Evolutionary conservation across 1,140 invertebrate species (phyloP).

Genomic region (Tetramorium simillimum): DNA sequence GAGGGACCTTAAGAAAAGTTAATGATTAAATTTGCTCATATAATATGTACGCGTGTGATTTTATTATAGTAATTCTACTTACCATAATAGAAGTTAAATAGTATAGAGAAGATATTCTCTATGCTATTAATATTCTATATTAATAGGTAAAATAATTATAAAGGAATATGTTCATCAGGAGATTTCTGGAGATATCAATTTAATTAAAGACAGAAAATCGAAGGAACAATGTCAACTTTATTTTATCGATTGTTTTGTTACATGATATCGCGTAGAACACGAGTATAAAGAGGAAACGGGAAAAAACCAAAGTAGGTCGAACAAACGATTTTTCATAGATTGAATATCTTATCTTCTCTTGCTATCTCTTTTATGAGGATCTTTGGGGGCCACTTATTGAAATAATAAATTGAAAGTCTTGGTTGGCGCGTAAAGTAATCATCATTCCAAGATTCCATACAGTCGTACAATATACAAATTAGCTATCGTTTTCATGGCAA

Average conservation of each 20-base stretch:
- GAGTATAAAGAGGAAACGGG: background rate
- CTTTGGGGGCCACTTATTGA: conserved; percentile 6
- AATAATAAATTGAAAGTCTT: conserved; percentile 28
- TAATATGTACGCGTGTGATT: background rate
- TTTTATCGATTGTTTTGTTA: background rate
- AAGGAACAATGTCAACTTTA: background rate
- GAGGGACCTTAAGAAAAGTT: background rate
- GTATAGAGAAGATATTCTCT: background rate
- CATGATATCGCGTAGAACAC: background rate
- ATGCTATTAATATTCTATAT: background rate
- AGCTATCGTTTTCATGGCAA: conserved; percentile 12
- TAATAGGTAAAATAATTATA: background rate
- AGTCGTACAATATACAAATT: background rate
- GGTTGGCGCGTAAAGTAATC: background rate
- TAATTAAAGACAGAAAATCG: background rate
- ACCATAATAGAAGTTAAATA: background rate
- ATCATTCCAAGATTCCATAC: conserved; percentile 25
- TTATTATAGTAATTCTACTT: background rate
- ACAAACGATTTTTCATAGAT: conserved; percentile 41
- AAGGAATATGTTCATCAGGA: background rate
- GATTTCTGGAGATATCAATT: background rate
- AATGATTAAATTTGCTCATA: background rate
- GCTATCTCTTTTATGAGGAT: background rate
- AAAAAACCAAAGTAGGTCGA: background rate
- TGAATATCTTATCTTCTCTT: background rate